These are phyloP conservation scores for Tokudaia muenninki DNA, from an alignment of 2,797 vertebrate genomes.

Conservation along the genomic window DNA sequence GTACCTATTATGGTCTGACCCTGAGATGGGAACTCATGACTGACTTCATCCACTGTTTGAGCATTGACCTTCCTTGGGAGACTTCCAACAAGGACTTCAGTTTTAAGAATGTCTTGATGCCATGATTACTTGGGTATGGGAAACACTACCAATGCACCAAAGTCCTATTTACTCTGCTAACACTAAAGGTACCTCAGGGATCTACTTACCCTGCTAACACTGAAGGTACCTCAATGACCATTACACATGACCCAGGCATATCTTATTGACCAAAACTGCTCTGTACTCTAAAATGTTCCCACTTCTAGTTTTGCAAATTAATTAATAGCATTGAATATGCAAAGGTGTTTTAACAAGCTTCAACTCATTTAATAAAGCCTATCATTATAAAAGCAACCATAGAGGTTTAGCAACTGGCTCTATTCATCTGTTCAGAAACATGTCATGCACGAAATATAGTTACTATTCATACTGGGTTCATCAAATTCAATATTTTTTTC, in stretches of 20 bases:
- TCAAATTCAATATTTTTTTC: slow-evolving; percentile 18
- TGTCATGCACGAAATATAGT: not conserved
- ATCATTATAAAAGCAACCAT: not conserved
- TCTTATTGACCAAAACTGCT: not conserved
- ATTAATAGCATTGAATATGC: not conserved
- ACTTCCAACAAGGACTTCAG: not conserved
- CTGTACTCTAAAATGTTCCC: not conserved
- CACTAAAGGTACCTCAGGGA: not conserved
- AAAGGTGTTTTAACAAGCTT: slow-evolving; percentile 45
- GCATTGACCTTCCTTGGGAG: not conserved
- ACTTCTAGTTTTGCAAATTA: not conserved
- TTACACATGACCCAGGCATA: not conserved
- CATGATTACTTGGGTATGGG: not conserved
- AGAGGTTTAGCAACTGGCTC: not conserved
- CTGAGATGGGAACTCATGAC: slow-evolving; percentile 1
- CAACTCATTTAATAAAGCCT: not conserved
- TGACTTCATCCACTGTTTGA: not conserved
- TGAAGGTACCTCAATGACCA: not conserved
- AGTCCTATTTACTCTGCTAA: not conserved
- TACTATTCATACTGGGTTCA: slow-evolving; percentile 16
- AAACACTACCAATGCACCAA: not conserved
- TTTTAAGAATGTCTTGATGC: not conserved
- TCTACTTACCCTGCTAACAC: not conserved
- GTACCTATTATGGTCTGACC: not conserved
- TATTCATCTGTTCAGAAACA: slow-evolving; percentile 45